phyloP scores from a whole-genome alignment of 2,113 vertebrate genomes.

The Emydura subglobosa region DNA sequence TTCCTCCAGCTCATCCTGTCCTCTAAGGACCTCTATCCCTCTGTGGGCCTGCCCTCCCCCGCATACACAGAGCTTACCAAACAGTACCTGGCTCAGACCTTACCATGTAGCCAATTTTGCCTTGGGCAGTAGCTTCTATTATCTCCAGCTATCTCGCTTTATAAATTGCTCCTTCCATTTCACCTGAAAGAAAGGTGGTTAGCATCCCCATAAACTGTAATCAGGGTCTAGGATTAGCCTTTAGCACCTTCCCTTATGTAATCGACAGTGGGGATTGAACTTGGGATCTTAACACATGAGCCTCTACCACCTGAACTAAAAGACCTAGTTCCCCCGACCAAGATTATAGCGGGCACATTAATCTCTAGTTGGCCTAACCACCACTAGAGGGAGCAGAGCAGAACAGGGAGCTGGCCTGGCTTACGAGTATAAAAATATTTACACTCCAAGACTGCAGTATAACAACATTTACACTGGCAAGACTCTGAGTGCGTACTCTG shows the following conservation, averaged over 20 bases:
- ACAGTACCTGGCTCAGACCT: not conserved
- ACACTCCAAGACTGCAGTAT: fast-evolving
- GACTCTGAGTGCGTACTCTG: fast-evolving
- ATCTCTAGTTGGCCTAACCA: not conserved
- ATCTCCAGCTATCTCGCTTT: not conserved
- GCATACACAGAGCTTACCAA: not conserved
- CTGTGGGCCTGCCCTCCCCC: not conserved
- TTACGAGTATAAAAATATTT: not conserved
- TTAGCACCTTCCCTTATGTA: not conserved
- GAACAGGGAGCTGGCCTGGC: not conserved
- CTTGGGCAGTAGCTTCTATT: not conserved
- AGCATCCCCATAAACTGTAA: fast-evolving
- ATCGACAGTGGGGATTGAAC: not conserved
- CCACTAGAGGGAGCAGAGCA: not conserved
- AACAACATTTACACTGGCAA: not conserved
- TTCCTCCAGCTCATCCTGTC: not conserved
- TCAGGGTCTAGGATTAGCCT: fast-evolving
- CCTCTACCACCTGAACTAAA: not conserved
- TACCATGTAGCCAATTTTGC: not conserved
- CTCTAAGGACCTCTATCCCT: not conserved
- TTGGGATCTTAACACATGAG: not conserved
- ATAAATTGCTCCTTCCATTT: fast-evolving
- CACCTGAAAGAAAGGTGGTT: fast-evolving
- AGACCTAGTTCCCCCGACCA: not conserved
- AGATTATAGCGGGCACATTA: not conserved